Conservation (phyloP, 2,888 invertebrate species). For the Sesamia inferens region DNA sequence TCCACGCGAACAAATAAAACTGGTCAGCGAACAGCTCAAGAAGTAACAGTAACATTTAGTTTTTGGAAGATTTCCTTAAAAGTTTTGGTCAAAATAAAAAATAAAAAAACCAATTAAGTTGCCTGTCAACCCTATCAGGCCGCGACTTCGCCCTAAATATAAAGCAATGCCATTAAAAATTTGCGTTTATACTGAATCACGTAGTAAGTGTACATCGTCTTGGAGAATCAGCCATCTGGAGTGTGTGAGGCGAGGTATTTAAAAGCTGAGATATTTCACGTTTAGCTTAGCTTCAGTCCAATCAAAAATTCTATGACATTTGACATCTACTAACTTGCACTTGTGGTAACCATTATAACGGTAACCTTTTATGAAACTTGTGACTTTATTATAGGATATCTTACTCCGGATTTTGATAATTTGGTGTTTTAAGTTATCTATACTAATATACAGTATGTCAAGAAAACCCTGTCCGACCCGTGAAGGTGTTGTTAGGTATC, state of each 20-base stretch:
- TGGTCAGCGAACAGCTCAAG: background rate
- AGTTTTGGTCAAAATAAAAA: background rate
- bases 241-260: background rate
- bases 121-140: conserved; percentile 29
- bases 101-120: no score
- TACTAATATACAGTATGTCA: no score
- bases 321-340: no score
- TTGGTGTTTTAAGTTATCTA: background rate
- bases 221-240: conserved; percentile 22
- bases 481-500: no score
- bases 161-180: conserved; percentile 56
- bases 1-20: no score
- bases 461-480: no score
- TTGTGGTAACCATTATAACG: no score
- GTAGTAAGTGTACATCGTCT: conserved; percentile 37
- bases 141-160: conserved; percentile 36
- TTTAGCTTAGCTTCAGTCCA: conserved; percentile 14
- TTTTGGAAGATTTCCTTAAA: background rate
- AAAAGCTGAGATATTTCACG: conserved; percentile 19
- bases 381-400: background rate
- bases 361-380: background rate
- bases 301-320: no score
- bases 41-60: background rate
- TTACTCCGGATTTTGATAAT: background rate
- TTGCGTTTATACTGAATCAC: conserved; percentile 55